Percentiles rank a stretch among this genome's conserved stretches.
Conservation (phyloP, 2,888 invertebrate genomes). For the Rhimphoctona megacephalus region DNA sequence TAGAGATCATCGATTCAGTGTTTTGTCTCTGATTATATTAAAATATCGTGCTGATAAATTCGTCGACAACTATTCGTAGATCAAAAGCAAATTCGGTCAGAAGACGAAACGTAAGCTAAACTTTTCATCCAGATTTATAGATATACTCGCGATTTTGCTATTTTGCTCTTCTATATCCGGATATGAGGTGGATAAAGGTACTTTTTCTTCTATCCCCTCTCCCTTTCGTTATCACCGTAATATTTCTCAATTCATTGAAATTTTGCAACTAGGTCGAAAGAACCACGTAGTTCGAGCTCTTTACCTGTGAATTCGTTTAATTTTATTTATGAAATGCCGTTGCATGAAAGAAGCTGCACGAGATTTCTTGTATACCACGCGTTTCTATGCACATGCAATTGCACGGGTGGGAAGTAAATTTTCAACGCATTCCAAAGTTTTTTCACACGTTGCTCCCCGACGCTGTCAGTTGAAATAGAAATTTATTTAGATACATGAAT, state of each 20-base stretch:
- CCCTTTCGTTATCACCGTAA: not conserved
- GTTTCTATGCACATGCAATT: slow-evolving; percentile 16
- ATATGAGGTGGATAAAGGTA: slow-evolving; percentile 42
- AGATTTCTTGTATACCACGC: slow-evolving; percentile 61
- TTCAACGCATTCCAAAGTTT: slow-evolving; percentile 72
- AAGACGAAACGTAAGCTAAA: not conserved
- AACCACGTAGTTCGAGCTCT: slow-evolving; percentile 61
- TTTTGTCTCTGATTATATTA: not conserved
- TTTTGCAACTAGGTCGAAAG: slow-evolving; percentile 55
- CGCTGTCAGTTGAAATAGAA: not conserved
- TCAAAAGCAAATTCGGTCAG: not conserved
- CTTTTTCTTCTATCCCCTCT: not conserved
- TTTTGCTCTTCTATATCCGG: slow-evolving; percentile 13
- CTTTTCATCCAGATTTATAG: not conserved
- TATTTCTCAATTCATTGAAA: slow-evolving; percentile 32
- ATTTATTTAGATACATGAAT: not conserved
- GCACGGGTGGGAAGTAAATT: slow-evolving; percentile 11
- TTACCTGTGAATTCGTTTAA: slow-evolving; percentile 65
- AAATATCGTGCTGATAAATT: not conserved
- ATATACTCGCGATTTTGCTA: not conserved
- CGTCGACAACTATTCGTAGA: not conserved
- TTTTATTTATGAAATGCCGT: slow-evolving; percentile 59
- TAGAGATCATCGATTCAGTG: not conserved
- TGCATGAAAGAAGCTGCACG: slow-evolving; percentile 44
- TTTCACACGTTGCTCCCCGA: slow-evolving; percentile 65